Conservation (phyloP, 1,140 invertebrate genomes). For the Telenomus remus region DNA sequence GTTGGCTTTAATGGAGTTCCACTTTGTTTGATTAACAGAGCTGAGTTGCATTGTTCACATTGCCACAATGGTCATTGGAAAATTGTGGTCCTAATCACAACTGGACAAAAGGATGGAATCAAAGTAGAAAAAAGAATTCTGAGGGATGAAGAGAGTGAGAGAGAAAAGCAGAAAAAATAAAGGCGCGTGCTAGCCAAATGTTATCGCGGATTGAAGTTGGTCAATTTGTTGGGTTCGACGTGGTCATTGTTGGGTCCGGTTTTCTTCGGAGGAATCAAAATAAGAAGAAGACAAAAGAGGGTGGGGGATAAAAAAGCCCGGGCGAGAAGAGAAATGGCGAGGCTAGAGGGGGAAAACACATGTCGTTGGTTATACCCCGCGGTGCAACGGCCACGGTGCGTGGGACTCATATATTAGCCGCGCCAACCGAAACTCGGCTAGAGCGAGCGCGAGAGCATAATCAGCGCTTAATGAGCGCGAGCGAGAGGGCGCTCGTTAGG, state of each 20-base stretch:
- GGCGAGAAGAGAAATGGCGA: constrained; percentile 57
- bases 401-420: constrained; percentile 72
- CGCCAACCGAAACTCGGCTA: constrained; percentile 57
- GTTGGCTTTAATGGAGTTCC: constrained; percentile 32
- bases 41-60: constrained; percentile 10
- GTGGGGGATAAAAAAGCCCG: constrained; percentile 15
- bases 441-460: constrained; percentile 41
- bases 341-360: constrained; percentile 69
- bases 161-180: constrained; percentile 5
- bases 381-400: constrained; percentile 71
- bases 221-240: constrained; percentile 34
- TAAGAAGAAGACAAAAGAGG: constrained; percentile 28
- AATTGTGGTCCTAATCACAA: constrained; percentile 10
- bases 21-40: constrained; percentile 28
- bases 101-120: constrained; percentile 1
- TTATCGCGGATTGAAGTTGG: constrained; percentile 47
- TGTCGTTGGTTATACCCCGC: constrained; percentile 74
- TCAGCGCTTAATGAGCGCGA: constrained; percentile 40
- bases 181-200: constrained; percentile 60
- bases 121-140: too few relatives aligned
- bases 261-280: constrained; percentile 53
- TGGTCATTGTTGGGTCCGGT: constrained; percentile 45
- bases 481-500: constrained; percentile 57
- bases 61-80: neutral
- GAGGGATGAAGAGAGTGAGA: neutral